Evolutionary conservation across 2,113 vertebrate genomes (phyloP).

Genomic region (Geococcyx californianus): DNA sequence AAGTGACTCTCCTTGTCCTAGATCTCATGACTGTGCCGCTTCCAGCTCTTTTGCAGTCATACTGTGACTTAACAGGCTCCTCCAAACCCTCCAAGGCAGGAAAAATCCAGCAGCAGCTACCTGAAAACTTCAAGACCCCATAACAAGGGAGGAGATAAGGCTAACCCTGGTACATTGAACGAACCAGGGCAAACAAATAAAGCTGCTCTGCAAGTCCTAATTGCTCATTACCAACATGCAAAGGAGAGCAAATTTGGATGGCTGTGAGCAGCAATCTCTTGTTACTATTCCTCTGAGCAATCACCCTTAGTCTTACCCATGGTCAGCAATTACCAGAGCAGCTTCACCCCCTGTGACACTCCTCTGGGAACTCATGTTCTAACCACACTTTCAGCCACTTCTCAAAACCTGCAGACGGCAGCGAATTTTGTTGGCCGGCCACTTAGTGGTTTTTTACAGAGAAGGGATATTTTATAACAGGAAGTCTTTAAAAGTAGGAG

Average conservation of each 20-base stretch:
- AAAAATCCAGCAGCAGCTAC: not conserved
- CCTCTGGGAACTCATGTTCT: not conserved
- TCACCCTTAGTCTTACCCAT: not conserved
- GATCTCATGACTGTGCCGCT: not conserved
- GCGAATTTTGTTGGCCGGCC: not conserved
- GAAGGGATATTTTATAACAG: not conserved
- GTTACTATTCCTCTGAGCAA: not conserved
- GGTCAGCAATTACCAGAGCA: conserved; percentile 20
- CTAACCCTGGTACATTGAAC: not conserved
- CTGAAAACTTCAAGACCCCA: not conserved
- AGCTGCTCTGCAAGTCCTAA: not conserved
- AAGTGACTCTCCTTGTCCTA: not conserved
- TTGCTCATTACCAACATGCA: not conserved
- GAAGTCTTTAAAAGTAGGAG: not conserved
- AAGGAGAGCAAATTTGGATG: not conserved
- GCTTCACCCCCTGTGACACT: not conserved
- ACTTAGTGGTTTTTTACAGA: not conserved
- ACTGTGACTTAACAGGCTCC: not conserved
- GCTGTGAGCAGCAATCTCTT: not conserved
- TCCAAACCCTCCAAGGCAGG: not conserved
- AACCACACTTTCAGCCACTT: not conserved
- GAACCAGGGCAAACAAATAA: conserved; percentile 10
- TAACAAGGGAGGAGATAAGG: not conserved
- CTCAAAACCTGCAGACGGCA: not conserved
- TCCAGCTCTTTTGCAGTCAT: not conserved